Conservation (phyloP, 2,113 vertebrate species). For the Scatophagus argus region DNA sequence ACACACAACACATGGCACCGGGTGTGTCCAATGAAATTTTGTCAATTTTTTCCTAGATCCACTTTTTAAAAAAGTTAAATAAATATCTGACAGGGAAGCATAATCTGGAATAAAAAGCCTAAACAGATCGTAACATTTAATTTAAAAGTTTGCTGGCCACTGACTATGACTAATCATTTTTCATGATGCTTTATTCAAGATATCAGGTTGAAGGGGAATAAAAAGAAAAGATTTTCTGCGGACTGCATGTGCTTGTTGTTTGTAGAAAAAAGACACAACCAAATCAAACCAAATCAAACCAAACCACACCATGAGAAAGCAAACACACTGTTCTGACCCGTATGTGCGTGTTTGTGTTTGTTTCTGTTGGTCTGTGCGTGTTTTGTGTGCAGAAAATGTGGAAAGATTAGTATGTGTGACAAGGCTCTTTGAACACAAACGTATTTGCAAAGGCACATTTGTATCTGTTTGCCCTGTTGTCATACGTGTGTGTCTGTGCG, state of each 20-base stretch:
- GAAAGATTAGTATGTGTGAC: conserved; percentile 6
- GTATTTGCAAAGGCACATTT: conserved; percentile 51
- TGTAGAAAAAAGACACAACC: conserved; percentile 29
- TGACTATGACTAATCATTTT: neutral
- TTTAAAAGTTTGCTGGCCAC: neutral
- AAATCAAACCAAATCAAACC: conserved; percentile 17
- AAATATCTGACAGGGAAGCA: neutral
- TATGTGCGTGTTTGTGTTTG: conserved; percentile 41
- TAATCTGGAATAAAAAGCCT: neutral
- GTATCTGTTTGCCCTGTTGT: conserved; percentile 12
- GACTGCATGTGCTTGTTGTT: conserved; percentile 14
- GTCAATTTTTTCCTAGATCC: neutral
- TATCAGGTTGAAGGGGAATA: neutral
- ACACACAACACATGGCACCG: conserved; percentile 26
- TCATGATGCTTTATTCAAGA: conserved; percentile 10
- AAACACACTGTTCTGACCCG: conserved; percentile 28
- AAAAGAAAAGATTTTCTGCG: neutral
- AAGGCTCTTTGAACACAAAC: conserved; percentile 38
- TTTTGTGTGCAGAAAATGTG: conserved; percentile 34
- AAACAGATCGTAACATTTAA: neutral
- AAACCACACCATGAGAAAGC: conserved; percentile 23
- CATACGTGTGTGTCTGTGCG: conserved; percentile 8
- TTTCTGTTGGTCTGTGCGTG: conserved; percentile 11
- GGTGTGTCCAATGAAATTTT: conserved; percentile 13
- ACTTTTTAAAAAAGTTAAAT: neutral